A percentile compares a stretch with the other conserved stretches of the same genome.
Evolutionary conservation across 2,113 vertebrate genomes (phyloP).

Genomic region (Sphaerodactylus townsendi): DNA sequence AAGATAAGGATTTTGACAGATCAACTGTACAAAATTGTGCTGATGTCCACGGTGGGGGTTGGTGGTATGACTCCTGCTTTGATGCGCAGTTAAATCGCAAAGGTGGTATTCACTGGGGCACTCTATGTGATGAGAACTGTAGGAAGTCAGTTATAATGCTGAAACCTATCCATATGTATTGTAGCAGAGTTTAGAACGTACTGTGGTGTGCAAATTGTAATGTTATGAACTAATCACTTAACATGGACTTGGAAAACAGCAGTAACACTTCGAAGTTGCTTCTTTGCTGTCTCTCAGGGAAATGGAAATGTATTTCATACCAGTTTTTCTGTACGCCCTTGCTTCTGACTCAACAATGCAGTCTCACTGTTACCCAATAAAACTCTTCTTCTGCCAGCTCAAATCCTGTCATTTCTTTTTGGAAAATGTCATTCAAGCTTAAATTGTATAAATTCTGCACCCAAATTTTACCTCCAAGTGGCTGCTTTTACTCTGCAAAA

Average conservation of each 20-base stretch:
- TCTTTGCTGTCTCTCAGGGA: not conserved
- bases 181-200: constrained; percentile 12
- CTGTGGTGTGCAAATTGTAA: not conserved
- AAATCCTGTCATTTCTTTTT: not conserved
- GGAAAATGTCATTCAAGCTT: not conserved
- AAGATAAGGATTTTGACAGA: constrained; percentile 20
- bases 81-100: constrained; percentile 36
- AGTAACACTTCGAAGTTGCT: not conserved
- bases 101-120: constrained; percentile 20
- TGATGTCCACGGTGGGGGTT: constrained; percentile 18
- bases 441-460: not conserved
- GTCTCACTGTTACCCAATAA: not conserved
- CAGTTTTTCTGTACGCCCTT: not conserved
- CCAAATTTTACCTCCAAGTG: not conserved
- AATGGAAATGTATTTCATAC: not conserved
- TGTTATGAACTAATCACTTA: not conserved
- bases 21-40: constrained; percentile 27
- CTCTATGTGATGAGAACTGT: constrained; percentile 21
- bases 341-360: not conserved
- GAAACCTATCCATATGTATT: constrained; percentile 39
- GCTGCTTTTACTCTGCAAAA: not conserved
- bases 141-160: constrained; percentile 17
- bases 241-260: not conserved
- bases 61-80: constrained; percentile 27
- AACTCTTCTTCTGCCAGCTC: not conserved